Evolutionary conservation across 2,797 vertebrate species (phyloP), one percentile per base, ranked within the genome.

Genomic region (Bradypodion ventrale): DNA sequence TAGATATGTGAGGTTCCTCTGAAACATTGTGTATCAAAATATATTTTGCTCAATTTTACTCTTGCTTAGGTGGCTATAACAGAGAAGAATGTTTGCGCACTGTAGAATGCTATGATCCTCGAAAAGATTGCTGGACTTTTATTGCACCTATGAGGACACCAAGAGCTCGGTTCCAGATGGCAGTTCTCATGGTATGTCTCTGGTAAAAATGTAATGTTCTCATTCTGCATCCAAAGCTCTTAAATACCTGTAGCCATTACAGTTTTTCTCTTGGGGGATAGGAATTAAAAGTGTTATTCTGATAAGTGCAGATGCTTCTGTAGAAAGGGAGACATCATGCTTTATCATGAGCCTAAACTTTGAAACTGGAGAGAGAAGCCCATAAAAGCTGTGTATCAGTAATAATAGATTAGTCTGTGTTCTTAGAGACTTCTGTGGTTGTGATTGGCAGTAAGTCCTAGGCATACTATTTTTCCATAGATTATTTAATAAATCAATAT

Each of bases 141-240:
- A 95, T 99, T 0, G 97, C 98, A 1, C 98, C 99, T 0, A 99
- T 99, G 98, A 97, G 98, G 91, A 99, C 98, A 32, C 98, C 98
- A 0, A 96, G 99, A 94, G 99, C 99, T 82, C 97, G 99, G 60
- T 99, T 99, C 94, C 99, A 99, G 94, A 99, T 99, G 99, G 98
- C 98, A 0, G 98, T 98, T 79, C 95, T 99, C 37, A 99, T 98
- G 98, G 98, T 99, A 94, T 44, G 92, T 92, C 25, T 78, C 35
- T 52, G 12, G 9, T 66, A 52, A 40, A n/a, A 63, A 5, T 60
- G 15, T 23, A 23, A 5, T 40, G 10, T 10, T 29, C 59, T 15
- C 21, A 25, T 16, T 40, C n/a, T 56, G 10, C 16, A 56, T 12
- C 49, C 40, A n/a, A 56, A 35, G 10, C 23, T 44, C 69, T 46